These are phyloP conservation scores for Chaetodon auriga DNA, from an alignment of 2,113 vertebrate species.

Conservation along the genomic window DNA sequence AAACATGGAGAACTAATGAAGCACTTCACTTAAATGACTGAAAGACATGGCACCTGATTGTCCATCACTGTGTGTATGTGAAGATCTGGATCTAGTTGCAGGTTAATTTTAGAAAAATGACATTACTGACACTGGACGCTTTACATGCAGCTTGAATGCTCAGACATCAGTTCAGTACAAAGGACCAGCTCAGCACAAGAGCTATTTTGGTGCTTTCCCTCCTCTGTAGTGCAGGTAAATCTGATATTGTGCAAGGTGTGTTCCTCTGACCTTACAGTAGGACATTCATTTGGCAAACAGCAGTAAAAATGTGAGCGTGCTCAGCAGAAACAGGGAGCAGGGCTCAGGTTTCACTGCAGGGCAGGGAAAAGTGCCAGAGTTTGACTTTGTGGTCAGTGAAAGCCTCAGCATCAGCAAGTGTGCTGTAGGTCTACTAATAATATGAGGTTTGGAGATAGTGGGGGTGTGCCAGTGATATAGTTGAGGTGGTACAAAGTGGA, in stretches of 20 bases:
- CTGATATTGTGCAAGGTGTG: neutral
- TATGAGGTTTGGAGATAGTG: neutral
- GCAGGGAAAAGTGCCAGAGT: neutral
- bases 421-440: neutral
- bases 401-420: constrained; percentile 1
- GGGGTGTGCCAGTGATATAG: too few relatives aligned
- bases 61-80: too few relatives aligned
- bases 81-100: too few relatives aligned
- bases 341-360: constrained; percentile 35
- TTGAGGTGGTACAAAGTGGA: neutral
- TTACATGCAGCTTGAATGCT: neutral
- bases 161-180: neutral
- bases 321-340: constrained; percentile 31
- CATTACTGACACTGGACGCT: neutral
- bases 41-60: too few relatives aligned
- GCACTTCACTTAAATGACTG: too few relatives aligned
- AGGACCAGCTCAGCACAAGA: neutral
- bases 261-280: constrained; percentile 25
- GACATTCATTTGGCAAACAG: constrained; percentile 16
- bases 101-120: neutral
- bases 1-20: too few relatives aligned
- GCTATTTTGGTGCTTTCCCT: constrained; percentile 2
- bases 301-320: neutral
- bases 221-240: constrained; percentile 19
- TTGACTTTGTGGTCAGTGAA: neutral